Percentiles rank a stretch among this genome's conserved stretches.
These are phyloP conservation scores for Phyllotreta cruciferae DNA, from an alignment of 2,888 invertebrate genomes.

Conservation along the genomic window DNA sequence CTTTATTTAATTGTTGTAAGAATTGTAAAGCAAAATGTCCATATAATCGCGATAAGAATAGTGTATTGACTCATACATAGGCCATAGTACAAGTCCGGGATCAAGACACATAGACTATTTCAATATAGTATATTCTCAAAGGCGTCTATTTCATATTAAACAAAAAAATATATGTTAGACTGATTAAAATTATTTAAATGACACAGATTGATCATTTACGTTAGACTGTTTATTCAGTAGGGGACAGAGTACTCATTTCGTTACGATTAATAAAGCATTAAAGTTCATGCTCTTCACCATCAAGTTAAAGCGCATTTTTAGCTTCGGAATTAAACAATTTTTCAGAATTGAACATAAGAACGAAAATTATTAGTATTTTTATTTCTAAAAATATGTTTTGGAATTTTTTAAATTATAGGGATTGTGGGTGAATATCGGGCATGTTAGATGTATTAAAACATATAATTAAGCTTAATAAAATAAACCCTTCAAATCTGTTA, in stretches of 20 bases:
- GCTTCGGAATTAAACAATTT: too few species aligned
- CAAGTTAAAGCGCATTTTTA: too few species aligned
- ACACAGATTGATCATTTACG: slow-evolving; percentile 6
- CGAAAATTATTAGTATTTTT: too few species aligned
- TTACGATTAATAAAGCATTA: too few species aligned
- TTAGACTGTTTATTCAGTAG: slow-evolving; percentile 10
- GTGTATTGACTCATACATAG: slow-evolving; percentile 38
- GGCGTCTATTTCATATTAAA: slow-evolving; percentile 2
- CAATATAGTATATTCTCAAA: slow-evolving; percentile 1
- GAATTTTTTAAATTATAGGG: too few species aligned
- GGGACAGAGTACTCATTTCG: slow-evolving; percentile 1
- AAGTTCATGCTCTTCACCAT: too few species aligned
- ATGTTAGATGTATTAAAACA: too few species aligned
- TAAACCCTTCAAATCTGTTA: too few species aligned
- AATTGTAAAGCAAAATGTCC: slow-evolving; percentile 17
- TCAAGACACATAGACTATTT: slow-evolving; percentile 25
- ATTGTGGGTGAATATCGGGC: too few species aligned
- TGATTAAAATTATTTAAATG: slow-evolving; percentile 7
- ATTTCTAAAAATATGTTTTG: too few species aligned
- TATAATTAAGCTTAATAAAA: too few species aligned
- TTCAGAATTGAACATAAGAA: too few species aligned
- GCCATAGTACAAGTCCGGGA: slow-evolving; percentile 40
- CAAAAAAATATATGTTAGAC: background rate
- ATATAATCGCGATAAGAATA: slow-evolving; percentile 25
- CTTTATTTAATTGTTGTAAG: slow-evolving; percentile 2